phyloP scores from a whole-genome alignment of 2,888 invertebrate genomes.

The Calameuta filiformis region DNA sequence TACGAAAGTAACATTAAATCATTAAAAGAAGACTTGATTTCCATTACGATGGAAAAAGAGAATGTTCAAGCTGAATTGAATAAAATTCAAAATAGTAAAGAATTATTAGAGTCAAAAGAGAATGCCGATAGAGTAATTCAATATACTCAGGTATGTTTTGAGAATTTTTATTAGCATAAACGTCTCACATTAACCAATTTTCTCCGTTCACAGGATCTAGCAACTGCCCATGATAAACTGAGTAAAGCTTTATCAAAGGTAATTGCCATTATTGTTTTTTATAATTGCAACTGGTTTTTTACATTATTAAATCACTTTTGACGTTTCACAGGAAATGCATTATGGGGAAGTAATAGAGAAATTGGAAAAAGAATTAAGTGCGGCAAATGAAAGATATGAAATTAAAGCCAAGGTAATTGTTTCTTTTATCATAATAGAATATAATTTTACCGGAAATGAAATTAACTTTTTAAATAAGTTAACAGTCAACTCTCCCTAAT shows the following conservation, averaged over 20 bases:
- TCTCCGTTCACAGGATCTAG: not conserved
- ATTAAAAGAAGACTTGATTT: too few species aligned
- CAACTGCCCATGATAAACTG: not conserved
- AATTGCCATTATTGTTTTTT: not conserved
- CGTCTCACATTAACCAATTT: not conserved
- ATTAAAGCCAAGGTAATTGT: constrained; percentile 8
- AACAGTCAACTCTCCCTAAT: not conserved
- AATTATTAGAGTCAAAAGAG: too few species aligned
- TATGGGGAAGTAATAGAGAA: not conserved
- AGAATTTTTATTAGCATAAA: too few species aligned
- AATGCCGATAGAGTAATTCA: too few species aligned
- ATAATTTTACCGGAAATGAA: not conserved
- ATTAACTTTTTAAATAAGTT: not conserved
- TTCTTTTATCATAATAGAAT: not conserved
- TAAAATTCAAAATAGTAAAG: too few species aligned
- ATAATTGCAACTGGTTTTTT: not conserved
- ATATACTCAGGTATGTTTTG: too few species aligned
- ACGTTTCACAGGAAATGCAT: not conserved
- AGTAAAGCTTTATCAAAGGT: not conserved
- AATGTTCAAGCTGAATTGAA: too few species aligned
- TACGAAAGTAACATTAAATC: too few species aligned
- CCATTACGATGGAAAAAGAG: too few species aligned
- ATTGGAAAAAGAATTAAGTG: constrained; percentile 11
- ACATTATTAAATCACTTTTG: not conserved
- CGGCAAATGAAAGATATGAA: constrained; percentile 11